Evolutionary conservation across 2,888 invertebrate species (phyloP).

Genomic region (Drosophila basisetae): DNA sequence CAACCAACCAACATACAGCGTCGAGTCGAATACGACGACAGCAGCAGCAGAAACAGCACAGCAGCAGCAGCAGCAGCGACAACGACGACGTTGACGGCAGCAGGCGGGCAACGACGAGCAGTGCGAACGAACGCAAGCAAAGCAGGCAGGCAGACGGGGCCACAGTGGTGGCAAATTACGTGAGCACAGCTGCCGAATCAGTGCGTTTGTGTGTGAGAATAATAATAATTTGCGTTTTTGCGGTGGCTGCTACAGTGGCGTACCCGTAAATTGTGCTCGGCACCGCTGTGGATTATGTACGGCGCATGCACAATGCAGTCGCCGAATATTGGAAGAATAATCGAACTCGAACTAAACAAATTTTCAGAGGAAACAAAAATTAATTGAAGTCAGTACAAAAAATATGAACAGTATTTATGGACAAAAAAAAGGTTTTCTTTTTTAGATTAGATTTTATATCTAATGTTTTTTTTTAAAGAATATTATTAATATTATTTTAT

Average conservation of each 20-base stretch:
- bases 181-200: constrained; percentile 51
- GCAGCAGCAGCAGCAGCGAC: constrained; percentile 19
- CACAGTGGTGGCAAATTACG: constrained; percentile 70
- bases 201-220: constrained; percentile 47
- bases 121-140: constrained; percentile 40
- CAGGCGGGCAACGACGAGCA: constrained; percentile 36
- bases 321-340: constrained; percentile 58
- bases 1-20: constrained; percentile 65
- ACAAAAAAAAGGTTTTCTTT: not conserved
- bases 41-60: constrained; percentile 14
- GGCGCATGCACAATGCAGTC: constrained; percentile 78
- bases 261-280: constrained; percentile 29
- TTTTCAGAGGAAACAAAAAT: not conserved
- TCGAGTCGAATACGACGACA: constrained; percentile 30
- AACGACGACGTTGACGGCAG: constrained; percentile 24
- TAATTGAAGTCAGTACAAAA: not conserved
- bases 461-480: not conserved
- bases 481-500: not conserved
- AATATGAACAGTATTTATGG: not conserved
- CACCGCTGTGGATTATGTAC: constrained; percentile 23
- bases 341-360: not conserved
- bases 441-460: not conserved
- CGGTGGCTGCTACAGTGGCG: constrained; percentile 57
- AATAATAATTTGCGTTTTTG: constrained; percentile 65
- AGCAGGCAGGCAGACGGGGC: constrained; percentile 40